Evolutionary conservation across 1,140 invertebrate genomes (phyloP).

Genomic region (Ganaspis sp.): DNA sequence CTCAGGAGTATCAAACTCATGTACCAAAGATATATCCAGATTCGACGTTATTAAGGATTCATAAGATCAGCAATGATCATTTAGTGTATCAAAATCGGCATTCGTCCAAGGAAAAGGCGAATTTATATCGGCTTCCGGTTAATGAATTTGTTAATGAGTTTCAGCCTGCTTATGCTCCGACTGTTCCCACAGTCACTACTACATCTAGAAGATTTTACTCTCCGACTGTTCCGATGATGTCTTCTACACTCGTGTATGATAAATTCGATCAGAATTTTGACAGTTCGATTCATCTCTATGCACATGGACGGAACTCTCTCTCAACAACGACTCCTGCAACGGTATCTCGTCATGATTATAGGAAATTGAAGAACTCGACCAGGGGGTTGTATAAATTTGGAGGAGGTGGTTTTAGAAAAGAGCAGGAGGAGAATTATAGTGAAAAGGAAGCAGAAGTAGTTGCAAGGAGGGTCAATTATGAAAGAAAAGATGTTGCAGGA

Average conservation of each 20-base stretch:
- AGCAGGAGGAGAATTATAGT: background rate
- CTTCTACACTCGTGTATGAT: conserved; percentile 58
- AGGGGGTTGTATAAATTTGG: background rate
- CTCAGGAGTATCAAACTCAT: conserved; percentile 52
- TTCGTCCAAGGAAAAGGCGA: background rate
- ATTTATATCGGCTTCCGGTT: conserved; percentile 40
- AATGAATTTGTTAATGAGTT: conserved; percentile 56
- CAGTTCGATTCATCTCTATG: conserved; percentile 63
- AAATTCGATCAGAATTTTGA: conserved; percentile 63
- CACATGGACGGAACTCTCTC: conserved; percentile 43
- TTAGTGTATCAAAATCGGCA: conserved; percentile 40
- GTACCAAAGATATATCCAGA: conserved; percentile 58
- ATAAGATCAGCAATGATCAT: conserved; percentile 51
- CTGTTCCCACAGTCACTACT: conserved; percentile 70
- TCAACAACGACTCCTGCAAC: background rate
- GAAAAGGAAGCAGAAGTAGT: too few species aligned
- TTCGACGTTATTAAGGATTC: conserved; percentile 60
- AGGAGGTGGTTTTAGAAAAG: background rate
- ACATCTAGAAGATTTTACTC: conserved; percentile 68
- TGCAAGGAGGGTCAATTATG: background rate
- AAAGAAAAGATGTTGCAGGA: background rate
- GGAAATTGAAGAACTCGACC: background rate
- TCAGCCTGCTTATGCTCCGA: conserved; percentile 68
- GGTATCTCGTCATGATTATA: background rate
- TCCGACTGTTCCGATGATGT: conserved; percentile 66